These are phyloP conservation scores for Druon quercuslanigerum DNA, from an alignment of 1,140 invertebrate genomes.

Conservation along the genomic window DNA sequence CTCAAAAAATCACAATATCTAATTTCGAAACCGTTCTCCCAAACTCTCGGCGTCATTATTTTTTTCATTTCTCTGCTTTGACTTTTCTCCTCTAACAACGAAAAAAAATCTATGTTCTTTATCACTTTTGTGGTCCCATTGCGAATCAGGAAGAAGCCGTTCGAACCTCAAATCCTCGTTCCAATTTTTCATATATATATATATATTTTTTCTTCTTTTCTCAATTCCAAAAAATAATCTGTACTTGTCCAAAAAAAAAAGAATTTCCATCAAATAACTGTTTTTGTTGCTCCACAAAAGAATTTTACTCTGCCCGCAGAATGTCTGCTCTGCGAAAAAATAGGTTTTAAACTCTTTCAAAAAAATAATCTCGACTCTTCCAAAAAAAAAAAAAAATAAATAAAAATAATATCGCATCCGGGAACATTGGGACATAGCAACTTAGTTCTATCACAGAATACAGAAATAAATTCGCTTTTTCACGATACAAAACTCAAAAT, in stretches of 20 bases:
- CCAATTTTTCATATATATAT: conserved; percentile 10
- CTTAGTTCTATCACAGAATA: neutral
- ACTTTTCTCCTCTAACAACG: conserved; percentile 45
- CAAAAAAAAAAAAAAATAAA: conserved; percentile 3
- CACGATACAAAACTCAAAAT: neutral
- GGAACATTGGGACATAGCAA: neutral
- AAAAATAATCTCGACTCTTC: conserved; percentile 32
- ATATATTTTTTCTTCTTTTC: neutral
- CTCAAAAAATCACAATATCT: conserved; percentile 15
- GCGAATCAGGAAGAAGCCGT: conserved; percentile 64
- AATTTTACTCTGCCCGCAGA: neutral
- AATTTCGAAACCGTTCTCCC: conserved; percentile 2
- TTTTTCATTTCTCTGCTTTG: conserved; percentile 17
- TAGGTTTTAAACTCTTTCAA: neutral
- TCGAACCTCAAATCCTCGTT: conserved; percentile 34
- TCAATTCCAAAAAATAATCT: neutral
- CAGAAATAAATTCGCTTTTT: conserved; percentile 6
- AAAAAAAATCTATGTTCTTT: conserved; percentile 55
- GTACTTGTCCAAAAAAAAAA: too few species aligned
- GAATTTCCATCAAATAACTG: too few species aligned
- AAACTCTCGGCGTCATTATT: conserved; percentile 1
- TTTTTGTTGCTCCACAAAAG: neutral
- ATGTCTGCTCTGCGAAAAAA: conserved; percentile 19
- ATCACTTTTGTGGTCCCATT: conserved; percentile 70
- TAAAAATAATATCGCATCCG: conserved; percentile 13